Evolutionary conservation across 2,797 vertebrate genomes (phyloP).

Genomic region (Labroides dimidiatus): DNA sequence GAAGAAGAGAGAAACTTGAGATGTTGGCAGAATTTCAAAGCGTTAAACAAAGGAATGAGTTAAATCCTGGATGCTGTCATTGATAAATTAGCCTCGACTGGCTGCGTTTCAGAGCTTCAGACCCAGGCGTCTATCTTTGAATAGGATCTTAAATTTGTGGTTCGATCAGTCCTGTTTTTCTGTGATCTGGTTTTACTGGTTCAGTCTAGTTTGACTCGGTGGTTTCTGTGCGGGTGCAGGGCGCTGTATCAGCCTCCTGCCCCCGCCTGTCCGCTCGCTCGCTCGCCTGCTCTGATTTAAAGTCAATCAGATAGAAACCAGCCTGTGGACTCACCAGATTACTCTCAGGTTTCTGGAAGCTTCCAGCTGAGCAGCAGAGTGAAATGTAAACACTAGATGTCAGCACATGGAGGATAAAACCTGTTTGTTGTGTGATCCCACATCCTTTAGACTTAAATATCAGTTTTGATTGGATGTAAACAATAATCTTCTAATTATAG

Average conservation of each 20-base stretch:
- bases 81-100: neutral
- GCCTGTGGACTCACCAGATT: neutral
- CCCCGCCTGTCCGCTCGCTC: neutral
- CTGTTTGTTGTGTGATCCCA: no score
- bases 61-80: no score
- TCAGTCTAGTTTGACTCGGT: slow-evolving; percentile 10
- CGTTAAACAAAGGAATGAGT: no score
- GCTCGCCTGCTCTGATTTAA: neutral
- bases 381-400: neutral
- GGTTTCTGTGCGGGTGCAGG: neutral
- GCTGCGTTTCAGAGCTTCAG: no score
- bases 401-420: neutral
- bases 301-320: neutral
- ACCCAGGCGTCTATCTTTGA: neutral
- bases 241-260: neutral
- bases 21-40: no score
- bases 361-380: neutral
- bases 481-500: no score
- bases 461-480: neutral
- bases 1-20: neutral
- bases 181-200: neutral
- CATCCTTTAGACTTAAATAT: no score
- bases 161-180: neutral
- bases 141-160: neutral
- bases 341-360: neutral